Base-by-base conservation (phyloP, 2,113 vertebrate genomes). In the Psilopsiagon aurifrons region DNA sequence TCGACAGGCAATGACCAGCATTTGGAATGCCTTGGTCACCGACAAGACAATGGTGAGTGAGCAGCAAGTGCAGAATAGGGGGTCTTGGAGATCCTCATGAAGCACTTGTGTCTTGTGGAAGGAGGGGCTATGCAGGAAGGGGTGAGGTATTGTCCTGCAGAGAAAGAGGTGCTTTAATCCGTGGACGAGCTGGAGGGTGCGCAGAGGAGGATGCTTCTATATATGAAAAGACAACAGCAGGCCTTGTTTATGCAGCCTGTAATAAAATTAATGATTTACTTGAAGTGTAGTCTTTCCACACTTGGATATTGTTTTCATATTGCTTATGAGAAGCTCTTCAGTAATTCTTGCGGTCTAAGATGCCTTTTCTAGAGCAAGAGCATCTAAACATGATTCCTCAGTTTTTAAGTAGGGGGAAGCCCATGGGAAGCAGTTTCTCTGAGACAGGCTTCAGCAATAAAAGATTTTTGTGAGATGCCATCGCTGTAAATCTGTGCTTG, bases 1-100 rank as follows among this genome's bases (percentile, higher is more conserved):
- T 93, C 98, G 99, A 39, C 99, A 99, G 95, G 99, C 99, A 69
- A 99, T 99, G 99, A 99, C 98, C 71, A 99, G 99, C 97, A 99
- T 99, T 97, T 99, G 99, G 99, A 99, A 99, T 52, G 99, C 99
- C 0, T 78, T 99, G 60, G 99, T 99, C 92, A 99, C 98, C 0
- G 99, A 99, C 96, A 99, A 99, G 94, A 98, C 98, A 0, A 96
- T 96, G 95, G 99, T 99, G 98, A 97, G 98, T 96, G 75, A 89
- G 51, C 17, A 43, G 17, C 20, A 15, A 55, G 10, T 28, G 51
- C 2, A 8, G 15, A 8, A 2, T 4, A 7, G 13, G n/a, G 19
- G 18, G 25, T 70, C 13, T 55, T 5, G 2, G n/a, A 31, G 51
- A 11, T 64, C 46, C 27, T 86, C 7, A 2, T n/a, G 33, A 37